phyloP scores from a whole-genome alignment of 2,797 vertebrate species.

The Thripadectes ignobilis region DNA sequence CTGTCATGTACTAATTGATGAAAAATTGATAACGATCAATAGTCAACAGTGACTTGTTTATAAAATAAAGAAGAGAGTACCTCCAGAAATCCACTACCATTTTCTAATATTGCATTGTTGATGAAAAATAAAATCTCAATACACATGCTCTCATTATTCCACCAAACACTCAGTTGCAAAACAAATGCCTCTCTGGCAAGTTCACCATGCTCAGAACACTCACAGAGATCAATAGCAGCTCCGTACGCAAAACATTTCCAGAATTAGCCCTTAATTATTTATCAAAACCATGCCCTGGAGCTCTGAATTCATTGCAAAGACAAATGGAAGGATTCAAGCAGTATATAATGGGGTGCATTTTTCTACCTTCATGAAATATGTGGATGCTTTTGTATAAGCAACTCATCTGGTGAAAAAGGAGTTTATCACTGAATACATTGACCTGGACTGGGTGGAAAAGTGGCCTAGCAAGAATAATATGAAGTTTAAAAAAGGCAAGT shows the following conservation, averaged over 20 bases:
- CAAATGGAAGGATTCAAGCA: slow-evolving; percentile 9
- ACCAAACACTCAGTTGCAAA: not conserved
- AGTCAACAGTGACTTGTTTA: not conserved
- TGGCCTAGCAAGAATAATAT: not conserved
- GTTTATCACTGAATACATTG: not conserved
- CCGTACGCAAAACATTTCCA: not conserved
- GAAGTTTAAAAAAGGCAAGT: not conserved
- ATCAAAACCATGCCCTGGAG: slow-evolving; percentile 30
- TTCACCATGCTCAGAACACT: not conserved
- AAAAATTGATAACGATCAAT: not conserved
- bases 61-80: not conserved
- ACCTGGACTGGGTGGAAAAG: not conserved
- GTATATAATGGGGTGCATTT: not conserved
- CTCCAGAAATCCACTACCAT: not conserved
- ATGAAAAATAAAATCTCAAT: slow-evolving; percentile 31
- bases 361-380: slow-evolving; percentile 8
- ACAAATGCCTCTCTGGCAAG: not conserved
- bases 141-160: not conserved
- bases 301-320: not conserved
- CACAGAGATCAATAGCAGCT: slow-evolving; percentile 3
- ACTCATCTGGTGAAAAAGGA: not conserved
- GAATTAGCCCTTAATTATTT: slow-evolving; percentile 46
- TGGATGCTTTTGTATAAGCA: not conserved
- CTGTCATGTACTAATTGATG: not conserved
- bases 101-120: not conserved